Conservation (phyloP, 2,797 vertebrate species). For the Sternotherus odoratus region DNA sequence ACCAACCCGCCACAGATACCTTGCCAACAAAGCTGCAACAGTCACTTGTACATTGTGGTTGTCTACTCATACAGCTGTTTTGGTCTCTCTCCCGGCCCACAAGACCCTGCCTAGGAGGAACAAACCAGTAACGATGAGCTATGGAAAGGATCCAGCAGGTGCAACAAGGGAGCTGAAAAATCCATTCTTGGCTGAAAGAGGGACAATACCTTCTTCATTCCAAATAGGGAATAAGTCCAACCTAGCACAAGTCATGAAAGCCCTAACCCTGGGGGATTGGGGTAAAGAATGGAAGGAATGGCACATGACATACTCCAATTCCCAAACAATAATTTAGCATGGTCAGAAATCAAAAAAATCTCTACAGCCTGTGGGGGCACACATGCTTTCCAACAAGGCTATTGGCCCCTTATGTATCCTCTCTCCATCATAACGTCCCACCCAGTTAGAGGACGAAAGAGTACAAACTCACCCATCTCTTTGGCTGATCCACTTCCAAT, state of each 20-base stretch:
- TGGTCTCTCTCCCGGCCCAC: background rate
- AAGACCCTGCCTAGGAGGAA: background rate
- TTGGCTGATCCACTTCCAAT: background rate
- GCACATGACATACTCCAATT: background rate
- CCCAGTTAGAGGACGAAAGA: background rate
- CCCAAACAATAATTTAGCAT: background rate
- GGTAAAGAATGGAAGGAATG: background rate
- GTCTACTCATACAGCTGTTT: background rate
- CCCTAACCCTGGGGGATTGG: accelerated
- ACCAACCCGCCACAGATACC: background rate
- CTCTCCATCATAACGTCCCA: background rate
- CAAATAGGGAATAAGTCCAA: background rate
- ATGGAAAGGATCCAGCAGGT: background rate
- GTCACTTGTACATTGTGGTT: background rate
- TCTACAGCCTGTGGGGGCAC: background rate
- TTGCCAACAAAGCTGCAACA: background rate
- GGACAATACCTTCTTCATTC: background rate
- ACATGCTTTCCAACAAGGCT: background rate
- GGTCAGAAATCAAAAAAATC: background rate
- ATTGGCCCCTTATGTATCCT: background rate
- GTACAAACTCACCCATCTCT: background rate
- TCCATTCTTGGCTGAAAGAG: background rate
- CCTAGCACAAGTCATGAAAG: background rate
- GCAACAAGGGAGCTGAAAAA: background rate
- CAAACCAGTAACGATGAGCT: background rate